These are phyloP conservation scores for Asobara japonica DNA, from an alignment of 1,140 invertebrate genomes.

Conservation along the genomic window DNA sequence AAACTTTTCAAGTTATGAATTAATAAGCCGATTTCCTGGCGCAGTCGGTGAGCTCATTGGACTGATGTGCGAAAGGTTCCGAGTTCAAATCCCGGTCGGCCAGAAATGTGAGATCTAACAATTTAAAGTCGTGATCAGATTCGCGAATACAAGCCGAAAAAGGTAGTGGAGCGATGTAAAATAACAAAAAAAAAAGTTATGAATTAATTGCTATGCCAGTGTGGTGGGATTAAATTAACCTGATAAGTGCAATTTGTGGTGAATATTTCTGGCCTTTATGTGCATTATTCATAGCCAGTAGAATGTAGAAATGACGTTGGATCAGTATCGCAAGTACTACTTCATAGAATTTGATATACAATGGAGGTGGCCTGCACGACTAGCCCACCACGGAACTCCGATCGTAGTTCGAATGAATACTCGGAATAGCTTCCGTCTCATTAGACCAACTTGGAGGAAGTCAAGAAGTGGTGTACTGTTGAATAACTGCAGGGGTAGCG, in stretches of 20 bases:
- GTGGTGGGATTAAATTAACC: not conserved
- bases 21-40: no score
- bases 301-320: not conserved
- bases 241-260: not conserved
- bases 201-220: not conserved
- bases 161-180: no score
- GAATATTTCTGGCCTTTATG: not conserved
- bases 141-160: no score
- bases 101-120: no score
- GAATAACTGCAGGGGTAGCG: not conserved
- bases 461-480: constrained; percentile 1
- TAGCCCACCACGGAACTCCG: constrained; percentile 14
- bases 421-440: constrained; percentile 38
- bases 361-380: not conserved
- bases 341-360: constrained; percentile 1
- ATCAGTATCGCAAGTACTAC: not conserved
- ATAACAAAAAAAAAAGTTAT: no score
- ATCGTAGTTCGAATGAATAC: constrained; percentile 19
- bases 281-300: not conserved
- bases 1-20: not conserved
- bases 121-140: no score
- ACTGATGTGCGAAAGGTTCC: no score
- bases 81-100: no score
- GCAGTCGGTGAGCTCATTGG: no score
- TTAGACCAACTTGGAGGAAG: constrained; percentile 20